Percentiles rank a stretch among this genome's conserved stretches.
These are phyloP conservation scores for Anorthoa munda DNA, from an alignment of 2,888 invertebrate species.

Conservation along the genomic window DNA sequence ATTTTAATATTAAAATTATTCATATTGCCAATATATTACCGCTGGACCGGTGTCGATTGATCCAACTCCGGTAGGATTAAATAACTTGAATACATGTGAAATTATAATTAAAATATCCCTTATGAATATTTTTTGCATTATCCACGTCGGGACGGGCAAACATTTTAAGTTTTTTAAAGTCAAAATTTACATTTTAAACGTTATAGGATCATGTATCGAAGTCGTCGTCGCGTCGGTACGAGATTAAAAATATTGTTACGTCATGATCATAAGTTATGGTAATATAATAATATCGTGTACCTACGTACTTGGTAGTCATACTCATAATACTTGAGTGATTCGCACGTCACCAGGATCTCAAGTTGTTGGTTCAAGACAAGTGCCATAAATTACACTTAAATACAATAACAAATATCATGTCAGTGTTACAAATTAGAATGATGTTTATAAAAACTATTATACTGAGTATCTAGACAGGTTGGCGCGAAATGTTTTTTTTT, in stretches of 20 bases:
- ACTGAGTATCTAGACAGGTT: neutral
- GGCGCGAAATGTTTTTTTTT: neutral
- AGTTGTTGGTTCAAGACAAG: conserved; percentile 24
- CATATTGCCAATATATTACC: conserved; percentile 67
- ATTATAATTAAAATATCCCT: conserved; percentile 85
- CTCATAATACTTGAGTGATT: conserved; percentile 15
- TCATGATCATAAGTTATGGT: conserved; percentile 53
- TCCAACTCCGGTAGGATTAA: conserved; percentile 77
- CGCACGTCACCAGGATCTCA: conserved; percentile 21
- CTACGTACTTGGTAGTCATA: conserved; percentile 9
- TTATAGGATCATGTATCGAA: conserved; percentile 68
- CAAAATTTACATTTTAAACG: conserved; percentile 81
- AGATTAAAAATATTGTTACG: conserved; percentile 56
- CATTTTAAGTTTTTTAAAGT: conserved; percentile 81
- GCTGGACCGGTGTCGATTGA: conserved; percentile 68
- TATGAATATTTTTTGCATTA: conserved; percentile 78
- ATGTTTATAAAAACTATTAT: conserved; percentile 15
- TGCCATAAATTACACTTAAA: conserved; percentile 41
- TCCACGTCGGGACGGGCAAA: conserved; percentile 68
- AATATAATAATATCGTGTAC: conserved; percentile 56
- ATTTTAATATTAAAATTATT: conserved; percentile 75
- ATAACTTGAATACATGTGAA: conserved; percentile 76
- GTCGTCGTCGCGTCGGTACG: conserved; percentile 33
- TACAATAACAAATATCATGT: conserved; percentile 29
- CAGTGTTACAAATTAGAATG: conserved; percentile 35